Evolutionary conservation across 2,888 invertebrate species (phyloP).

Genomic region (Hypena proboscidalis): DNA sequence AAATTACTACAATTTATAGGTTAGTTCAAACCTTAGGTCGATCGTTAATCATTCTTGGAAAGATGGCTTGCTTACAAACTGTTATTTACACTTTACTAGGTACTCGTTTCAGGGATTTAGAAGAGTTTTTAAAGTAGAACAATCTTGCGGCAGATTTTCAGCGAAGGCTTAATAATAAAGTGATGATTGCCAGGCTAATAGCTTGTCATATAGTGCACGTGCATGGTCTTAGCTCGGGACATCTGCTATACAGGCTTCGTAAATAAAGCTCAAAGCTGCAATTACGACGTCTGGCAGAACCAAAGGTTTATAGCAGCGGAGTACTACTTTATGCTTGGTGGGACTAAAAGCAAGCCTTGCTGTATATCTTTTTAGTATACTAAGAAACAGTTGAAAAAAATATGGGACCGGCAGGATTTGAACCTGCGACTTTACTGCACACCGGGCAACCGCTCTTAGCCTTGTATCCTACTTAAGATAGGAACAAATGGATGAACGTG

Average conservation of each 20-base stretch:
- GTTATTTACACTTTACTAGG: no score
- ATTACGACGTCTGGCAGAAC: conserved; percentile 34
- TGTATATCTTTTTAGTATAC: no score
- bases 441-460: no score
- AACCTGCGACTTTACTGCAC: no score
- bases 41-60: not conserved
- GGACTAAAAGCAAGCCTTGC: conserved; percentile 11
- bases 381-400: no score
- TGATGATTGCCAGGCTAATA: conserved; percentile 9
- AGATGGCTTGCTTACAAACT: not conserved
- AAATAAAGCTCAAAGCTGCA: conserved; percentile 43
- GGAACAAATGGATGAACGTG: no score
- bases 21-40: not conserved
- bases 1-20: conserved; percentile 24
- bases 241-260: conserved; percentile 31
- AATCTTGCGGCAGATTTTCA: no score
- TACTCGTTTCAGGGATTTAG: no score
- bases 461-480: no score
- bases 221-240: conserved; percentile 16
- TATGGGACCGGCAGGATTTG: no score
- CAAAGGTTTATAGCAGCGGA: not conserved
- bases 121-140: no score
- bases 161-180: no score
- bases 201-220: conserved; percentile 5
- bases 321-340: conserved; percentile 26